Evolutionary conservation across 1,140 invertebrate species (phyloP).

Genomic region (Heliconius hewitsoni): DNA sequence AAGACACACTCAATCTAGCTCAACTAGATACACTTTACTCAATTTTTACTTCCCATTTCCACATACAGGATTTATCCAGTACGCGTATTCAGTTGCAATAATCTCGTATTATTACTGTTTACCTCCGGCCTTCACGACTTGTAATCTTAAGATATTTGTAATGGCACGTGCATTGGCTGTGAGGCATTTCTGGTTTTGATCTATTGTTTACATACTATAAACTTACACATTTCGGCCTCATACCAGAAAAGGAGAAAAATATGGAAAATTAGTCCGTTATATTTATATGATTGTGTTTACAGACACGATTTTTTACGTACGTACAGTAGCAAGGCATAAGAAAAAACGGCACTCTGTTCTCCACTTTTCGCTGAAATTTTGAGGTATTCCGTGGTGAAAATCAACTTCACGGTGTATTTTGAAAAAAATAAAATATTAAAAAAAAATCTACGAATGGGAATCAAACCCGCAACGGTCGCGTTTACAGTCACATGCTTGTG

Average conservation of each 20-base stretch:
- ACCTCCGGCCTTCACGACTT: constrained; percentile 77
- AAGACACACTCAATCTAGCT: neutral
- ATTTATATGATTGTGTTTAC: neutral
- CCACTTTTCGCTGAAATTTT: too few relatives aligned
- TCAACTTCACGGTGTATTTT: too few relatives aligned
- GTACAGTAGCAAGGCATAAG: too few relatives aligned
- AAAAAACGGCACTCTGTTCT: too few relatives aligned
- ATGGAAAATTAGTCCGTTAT: neutral
- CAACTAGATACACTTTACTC: neutral
- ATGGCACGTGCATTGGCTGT: constrained; percentile 56
- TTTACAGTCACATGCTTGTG: too few relatives aligned
- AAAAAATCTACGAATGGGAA: too few relatives aligned
- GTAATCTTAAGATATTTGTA: constrained; percentile 62
- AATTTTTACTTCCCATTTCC: constrained; percentile 5
- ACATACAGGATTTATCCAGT: constrained; percentile 27
- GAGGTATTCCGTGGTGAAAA: too few relatives aligned
- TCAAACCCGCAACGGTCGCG: too few relatives aligned
- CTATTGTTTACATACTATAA: constrained; percentile 8
- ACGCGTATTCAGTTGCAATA: constrained; percentile 64
- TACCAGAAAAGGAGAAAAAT: neutral
- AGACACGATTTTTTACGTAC: too few relatives aligned
- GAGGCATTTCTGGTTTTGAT: constrained; percentile 18
- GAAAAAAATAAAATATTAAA: too few relatives aligned
- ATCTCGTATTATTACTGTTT: constrained; percentile 66
- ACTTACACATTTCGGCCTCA: neutral